phyloP scores from a whole-genome alignment of 2,888 invertebrate genomes.

The Tachina lurida region DNA sequence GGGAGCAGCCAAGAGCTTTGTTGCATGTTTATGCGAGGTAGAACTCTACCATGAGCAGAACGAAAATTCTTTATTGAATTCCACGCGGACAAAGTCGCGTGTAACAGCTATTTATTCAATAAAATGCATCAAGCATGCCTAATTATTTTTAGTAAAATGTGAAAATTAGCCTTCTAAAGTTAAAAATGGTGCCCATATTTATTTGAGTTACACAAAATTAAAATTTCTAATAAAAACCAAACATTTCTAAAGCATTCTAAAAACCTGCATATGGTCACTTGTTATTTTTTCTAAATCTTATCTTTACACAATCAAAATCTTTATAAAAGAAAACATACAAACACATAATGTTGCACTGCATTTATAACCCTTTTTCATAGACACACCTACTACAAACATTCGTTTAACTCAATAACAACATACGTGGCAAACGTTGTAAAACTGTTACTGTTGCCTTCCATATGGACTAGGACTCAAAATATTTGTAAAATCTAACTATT shows the following conservation, averaged over 20 bases:
- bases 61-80: too few species aligned
- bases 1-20: too few species aligned
- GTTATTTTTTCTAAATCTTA: slow-evolving; percentile 41
- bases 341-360: slow-evolving; percentile 5
- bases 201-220: background rate
- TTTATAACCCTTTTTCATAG: slow-evolving; percentile 54
- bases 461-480: slow-evolving; percentile 9
- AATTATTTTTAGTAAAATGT: too few species aligned
- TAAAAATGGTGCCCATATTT: background rate
- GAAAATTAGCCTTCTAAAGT: background rate
- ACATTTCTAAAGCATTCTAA: background rate
- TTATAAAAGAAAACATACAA: background rate
- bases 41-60: too few species aligned
- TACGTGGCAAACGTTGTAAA: background rate
- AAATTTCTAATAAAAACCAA: too few species aligned
- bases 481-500: slow-evolving; percentile 19
- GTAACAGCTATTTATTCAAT: too few species aligned
- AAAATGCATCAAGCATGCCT: too few species aligned
- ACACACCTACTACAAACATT: slow-evolving; percentile 57
- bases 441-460: slow-evolving; percentile 36
- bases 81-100: too few species aligned
- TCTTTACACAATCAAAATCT: slow-evolving; percentile 56
- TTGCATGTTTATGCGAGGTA: too few species aligned
- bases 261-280: slow-evolving; percentile 61
- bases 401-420: slow-evolving; percentile 37